Percentiles rank a stretch among this genome's conserved stretches.
Conservation (phyloP, 2,797 vertebrate genomes). For the Sardinella longiceps region DNA sequence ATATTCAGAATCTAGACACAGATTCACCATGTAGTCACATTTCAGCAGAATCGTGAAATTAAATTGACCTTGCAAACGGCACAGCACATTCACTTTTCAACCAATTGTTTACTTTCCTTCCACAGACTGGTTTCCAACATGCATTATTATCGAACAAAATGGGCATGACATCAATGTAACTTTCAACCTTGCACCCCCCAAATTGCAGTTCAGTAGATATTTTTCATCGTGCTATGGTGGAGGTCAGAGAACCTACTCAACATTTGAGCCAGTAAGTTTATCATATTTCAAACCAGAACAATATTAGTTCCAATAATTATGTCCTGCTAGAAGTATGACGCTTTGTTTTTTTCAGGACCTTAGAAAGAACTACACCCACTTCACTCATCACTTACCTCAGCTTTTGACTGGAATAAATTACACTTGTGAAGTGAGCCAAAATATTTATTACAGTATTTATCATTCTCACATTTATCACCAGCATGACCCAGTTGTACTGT, state of each 20-base stretch:
- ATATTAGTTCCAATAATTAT: not conserved
- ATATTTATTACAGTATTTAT: no score
- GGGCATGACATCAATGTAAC: conserved; percentile 67
- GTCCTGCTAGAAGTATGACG: not conserved
- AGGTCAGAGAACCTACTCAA: conserved; percentile 58
- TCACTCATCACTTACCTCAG: conserved; percentile 65
- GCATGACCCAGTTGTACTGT: no score
- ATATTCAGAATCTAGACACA: no score
- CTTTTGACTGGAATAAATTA: conserved; percentile 73
- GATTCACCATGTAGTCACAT: not conserved
- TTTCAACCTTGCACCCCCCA: conserved; percentile 78
- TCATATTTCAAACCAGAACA: not conserved
- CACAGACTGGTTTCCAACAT: conserved; percentile 77
- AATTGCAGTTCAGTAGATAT: conserved; percentile 71
- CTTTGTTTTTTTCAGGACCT: conserved; percentile 56
- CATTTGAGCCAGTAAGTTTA: conserved; percentile 68
- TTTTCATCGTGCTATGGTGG: conserved; percentile 71
- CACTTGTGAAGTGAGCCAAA: conserved; percentile 73
- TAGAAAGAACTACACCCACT: conserved; percentile 67
- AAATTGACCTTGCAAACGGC: not conserved
- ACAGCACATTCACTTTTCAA: not conserved
- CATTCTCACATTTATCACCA: no score
- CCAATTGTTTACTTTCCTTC: conserved; percentile 22
- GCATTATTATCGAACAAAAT: conserved; percentile 68
- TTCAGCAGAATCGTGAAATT: no score